Base-by-base conservation (phyloP, 1,140 invertebrate genomes). In the Trypoxylus dichotomus region DNA sequence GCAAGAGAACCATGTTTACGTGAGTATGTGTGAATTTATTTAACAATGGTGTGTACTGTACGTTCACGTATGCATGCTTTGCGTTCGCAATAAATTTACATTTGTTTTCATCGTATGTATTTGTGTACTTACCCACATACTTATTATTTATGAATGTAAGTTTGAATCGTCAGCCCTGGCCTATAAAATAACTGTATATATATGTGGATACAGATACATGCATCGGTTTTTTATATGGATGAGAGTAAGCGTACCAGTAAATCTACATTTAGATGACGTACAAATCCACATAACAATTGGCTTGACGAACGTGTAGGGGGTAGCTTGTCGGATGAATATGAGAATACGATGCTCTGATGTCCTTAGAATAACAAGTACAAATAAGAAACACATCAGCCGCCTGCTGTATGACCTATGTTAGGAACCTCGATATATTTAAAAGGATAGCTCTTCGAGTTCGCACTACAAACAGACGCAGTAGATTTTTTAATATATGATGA, bases 191-290 rank as follows among this genome's bases (percentile, higher is more conserved):
- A 68, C 60, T 68, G 15, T 68, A 3, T 68, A 29, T 8, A 68
- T 54, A 6, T 54, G 47, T n/a, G 47, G 6, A 54, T n/a, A 54
- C 19, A n/a, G 15, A 68, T n/a, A 54, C 19, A n/a, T 54, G 24
- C 60, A 68, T 1, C 24, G 0, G 27, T 29, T 13, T 68, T 74
- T 74, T 74, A 74, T 74, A 74, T 74, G 72, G 72, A 74, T 29
- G 32, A 5, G 19, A n/a, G 72, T 74, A 74, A 74, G 72, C 72
- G n/a, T 10, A 21, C 72, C 37, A 74, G 72, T 74, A 74, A 74
- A 74, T 74, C 72, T 74, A 74, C 72, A 42, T 74, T 74, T 74
- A 74, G 72, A 41, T 74, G 72, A 74, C 72, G 72, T 41, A 41
- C 13, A 74, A 74, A 74, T 74, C 72, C 72, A 74, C 29, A 71